Percentiles rank a stretch among this genome's conserved stretches.
These are phyloP conservation scores for Calosoma granatense DNA, from an alignment of 1,140 invertebrate genomes.

Conservation along the genomic window DNA sequence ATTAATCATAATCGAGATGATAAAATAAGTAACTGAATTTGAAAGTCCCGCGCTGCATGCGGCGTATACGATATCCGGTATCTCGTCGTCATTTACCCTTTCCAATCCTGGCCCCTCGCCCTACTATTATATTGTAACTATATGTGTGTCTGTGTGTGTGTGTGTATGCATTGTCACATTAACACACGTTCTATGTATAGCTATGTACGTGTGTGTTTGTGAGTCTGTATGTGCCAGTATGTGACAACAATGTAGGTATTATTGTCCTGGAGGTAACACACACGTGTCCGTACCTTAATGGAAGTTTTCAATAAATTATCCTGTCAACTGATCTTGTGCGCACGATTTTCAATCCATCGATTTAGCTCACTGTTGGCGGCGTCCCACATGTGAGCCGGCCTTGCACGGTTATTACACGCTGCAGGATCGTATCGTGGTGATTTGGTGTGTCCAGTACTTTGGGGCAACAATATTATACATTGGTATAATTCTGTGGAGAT, in stretches of 20 bases:
- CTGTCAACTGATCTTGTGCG: not conserved
- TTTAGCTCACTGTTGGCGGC: not conserved
- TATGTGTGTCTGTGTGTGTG: not conserved
- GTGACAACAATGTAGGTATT: not conserved
- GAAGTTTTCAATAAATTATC: slow-evolving; percentile 7
- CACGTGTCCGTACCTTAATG: slow-evolving; percentile 1
- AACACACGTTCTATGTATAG: no score
- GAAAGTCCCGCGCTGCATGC: not conserved
- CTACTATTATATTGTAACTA: no score
- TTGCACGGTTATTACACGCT: not conserved
- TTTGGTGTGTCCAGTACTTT: no score
- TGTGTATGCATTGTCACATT: no score
- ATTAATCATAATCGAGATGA: not conserved
- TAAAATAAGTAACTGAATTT: slow-evolving; percentile 1
- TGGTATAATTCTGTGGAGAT: no score
- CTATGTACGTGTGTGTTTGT: not conserved
- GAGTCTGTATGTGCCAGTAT: not conserved
- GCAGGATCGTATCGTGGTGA: not conserved
- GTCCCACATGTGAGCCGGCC: not conserved
- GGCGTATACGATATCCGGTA: not conserved
- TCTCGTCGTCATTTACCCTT: not conserved
- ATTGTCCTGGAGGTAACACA: no score
- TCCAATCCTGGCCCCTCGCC: not conserved
- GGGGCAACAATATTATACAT: no score
- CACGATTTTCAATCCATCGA: slow-evolving; percentile 3